phyloP scores from a whole-genome alignment of 2,113 vertebrate species.

The Dipodomys stephensi region DNA sequence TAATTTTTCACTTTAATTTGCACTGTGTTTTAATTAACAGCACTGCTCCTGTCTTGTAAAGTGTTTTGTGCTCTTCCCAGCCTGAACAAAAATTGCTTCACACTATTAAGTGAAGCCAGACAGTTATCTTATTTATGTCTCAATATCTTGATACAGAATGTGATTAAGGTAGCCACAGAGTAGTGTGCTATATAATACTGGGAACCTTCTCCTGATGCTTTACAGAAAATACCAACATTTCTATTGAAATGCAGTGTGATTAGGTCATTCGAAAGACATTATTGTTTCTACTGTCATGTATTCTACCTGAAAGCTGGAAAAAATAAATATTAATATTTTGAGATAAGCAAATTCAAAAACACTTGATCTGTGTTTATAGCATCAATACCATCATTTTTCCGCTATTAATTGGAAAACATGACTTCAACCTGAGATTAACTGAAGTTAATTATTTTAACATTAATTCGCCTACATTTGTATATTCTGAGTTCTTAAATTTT shows the following conservation, averaged over 20 bases:
- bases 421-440: too few relatives aligned
- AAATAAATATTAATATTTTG: neutral
- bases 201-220: neutral
- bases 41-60: neutral
- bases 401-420: conserved; percentile 1
- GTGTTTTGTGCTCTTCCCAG: conserved; percentile 48
- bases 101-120: conserved; percentile 32
- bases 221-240: neutral
- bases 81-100: neutral
- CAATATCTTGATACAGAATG: conserved; percentile 18
- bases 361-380: neutral
- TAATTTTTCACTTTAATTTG: conserved; percentile 49
- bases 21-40: conserved; percentile 59
- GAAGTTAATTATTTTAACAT: neutral
- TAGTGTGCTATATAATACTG: neutral
- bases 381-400: neutral
- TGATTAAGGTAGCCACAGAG: conserved; percentile 31
- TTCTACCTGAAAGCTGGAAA: conserved; percentile 1
- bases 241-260: neutral
- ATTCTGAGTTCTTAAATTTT: neutral
- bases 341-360: conserved; percentile 2
- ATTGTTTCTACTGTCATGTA: neutral
- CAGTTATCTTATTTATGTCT: conserved; percentile 50
- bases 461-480: conserved; percentile 11
- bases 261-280: neutral